phyloP scores from a whole-genome alignment of 2,113 vertebrate genomes.

The Scytalopus superciliaris region DNA sequence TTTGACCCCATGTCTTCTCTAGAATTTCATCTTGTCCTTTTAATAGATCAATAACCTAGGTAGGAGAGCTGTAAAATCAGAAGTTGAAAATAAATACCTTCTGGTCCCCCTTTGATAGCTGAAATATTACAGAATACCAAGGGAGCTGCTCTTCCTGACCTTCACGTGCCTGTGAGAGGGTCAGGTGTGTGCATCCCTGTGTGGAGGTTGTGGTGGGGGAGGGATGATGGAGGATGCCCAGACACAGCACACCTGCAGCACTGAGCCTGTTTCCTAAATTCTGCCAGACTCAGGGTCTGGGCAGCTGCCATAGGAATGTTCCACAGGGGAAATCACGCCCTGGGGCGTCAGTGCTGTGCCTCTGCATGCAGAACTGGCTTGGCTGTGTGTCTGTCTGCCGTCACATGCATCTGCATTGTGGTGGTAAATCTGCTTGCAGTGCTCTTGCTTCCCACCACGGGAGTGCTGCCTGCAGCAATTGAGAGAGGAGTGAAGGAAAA shows the following conservation, averaged over 20 bases:
- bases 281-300: accelerated
- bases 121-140: not conserved
- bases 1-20: not conserved
- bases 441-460: not conserved
- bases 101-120: not conserved
- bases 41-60: not conserved
- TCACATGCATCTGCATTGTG: accelerated
- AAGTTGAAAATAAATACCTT: not conserved
- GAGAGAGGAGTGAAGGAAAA: not conserved
- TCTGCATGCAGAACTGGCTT: not conserved
- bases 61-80: not conserved
- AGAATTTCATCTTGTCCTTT: conserved; percentile 17
- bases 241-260: not conserved
- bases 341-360: accelerated
- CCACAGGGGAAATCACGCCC: accelerated
- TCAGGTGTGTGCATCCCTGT: accelerated
- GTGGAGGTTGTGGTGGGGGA: not conserved
- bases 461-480: not conserved
- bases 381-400: not conserved
- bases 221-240: not conserved
- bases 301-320: not conserved
- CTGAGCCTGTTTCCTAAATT: not conserved
- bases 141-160: not conserved
- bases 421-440: not conserved
- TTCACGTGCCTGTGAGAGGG: accelerated